Evolutionary conservation across 2,888 invertebrate species (phyloP).

Genomic region (Mesorhabditis sp.): DNA sequence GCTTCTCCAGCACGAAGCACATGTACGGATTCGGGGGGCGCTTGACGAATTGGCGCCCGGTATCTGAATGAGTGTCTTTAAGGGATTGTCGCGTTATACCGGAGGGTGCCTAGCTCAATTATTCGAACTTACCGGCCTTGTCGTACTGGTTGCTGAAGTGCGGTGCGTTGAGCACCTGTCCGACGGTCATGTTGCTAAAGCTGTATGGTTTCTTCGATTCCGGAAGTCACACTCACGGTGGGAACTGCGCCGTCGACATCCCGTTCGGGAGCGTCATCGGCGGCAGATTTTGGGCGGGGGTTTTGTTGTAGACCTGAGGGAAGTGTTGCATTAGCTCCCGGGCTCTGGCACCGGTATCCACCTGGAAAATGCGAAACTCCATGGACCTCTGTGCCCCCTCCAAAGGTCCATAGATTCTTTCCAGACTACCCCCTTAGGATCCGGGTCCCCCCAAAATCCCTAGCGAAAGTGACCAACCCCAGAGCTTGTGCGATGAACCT

Average conservation of each 20-base stretch:
- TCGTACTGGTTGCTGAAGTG: constrained; percentile 3
- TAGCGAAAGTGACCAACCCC: background rate
- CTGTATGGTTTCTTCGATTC: background rate
- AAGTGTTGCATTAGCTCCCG: constrained; percentile 1
- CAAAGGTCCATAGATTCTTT: too few species aligned
- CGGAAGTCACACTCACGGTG: constrained; percentile 3
- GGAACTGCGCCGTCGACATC: constrained; percentile 3
- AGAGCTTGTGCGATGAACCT: background rate
- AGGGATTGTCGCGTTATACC: too few species aligned
- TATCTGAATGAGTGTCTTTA: background rate
- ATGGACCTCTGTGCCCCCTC: background rate
- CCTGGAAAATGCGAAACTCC: background rate
- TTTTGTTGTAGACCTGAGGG: background rate
- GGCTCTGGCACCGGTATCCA: background rate
- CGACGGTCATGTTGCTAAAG: constrained; percentile 2
- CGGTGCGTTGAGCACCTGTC: constrained; percentile 3
- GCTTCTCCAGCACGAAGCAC: constrained; percentile 5
- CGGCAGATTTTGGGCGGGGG: background rate
- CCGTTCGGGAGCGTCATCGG: constrained; percentile 3
- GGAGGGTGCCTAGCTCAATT: too few species aligned
- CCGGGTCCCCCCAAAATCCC: background rate
- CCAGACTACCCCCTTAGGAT: background rate
- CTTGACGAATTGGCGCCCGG: background rate
- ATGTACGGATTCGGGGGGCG: constrained; percentile 2
- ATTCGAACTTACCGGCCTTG: background rate